phyloP scores from a whole-genome alignment of 2,888 invertebrate genomes.

The Marasmarcha lunaedactyla region DNA sequence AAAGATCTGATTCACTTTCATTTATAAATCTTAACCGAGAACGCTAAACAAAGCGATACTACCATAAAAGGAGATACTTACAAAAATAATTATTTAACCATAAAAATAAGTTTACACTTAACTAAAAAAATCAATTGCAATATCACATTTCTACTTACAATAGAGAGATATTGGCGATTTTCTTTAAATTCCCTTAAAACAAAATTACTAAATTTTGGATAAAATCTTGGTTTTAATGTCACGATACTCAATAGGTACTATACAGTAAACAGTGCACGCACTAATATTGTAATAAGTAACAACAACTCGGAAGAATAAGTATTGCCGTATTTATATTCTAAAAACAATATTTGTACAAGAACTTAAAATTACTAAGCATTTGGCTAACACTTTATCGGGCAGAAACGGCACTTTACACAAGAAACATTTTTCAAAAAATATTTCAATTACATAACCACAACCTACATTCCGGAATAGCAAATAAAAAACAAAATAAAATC shows the following conservation, averaged over 20 bases:
- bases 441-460: constrained; percentile 49
- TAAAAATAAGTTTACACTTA: constrained; percentile 63
- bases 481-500: constrained; percentile 23
- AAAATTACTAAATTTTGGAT: constrained; percentile 36
- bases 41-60: constrained; percentile 63
- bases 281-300: constrained; percentile 34
- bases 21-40: constrained; percentile 59
- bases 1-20: constrained; percentile 54
- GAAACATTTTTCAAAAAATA: too few relatives aligned
- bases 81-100: constrained; percentile 59
- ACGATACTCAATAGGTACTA: constrained; percentile 32
- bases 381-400: constrained; percentile 45
- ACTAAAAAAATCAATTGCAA: constrained; percentile 63
- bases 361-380: constrained; percentile 42
- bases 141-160: constrained; percentile 72
- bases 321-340: constrained; percentile 47
- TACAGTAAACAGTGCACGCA: constrained; percentile 39
- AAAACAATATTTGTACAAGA: constrained; percentile 46
- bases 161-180: constrained; percentile 67
- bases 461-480: constrained; percentile 34
- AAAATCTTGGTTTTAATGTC: constrained; percentile 45
- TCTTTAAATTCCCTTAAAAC: constrained; percentile 20
- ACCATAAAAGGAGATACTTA: constrained; percentile 62
- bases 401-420: constrained; percentile 22
- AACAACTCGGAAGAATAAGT: constrained; percentile 61